Percentiles rank a stretch among this genome's conserved stretches.
phyloP scores from a whole-genome alignment of 1,140 invertebrate species.

The Heliconius eleuchia region DNA sequence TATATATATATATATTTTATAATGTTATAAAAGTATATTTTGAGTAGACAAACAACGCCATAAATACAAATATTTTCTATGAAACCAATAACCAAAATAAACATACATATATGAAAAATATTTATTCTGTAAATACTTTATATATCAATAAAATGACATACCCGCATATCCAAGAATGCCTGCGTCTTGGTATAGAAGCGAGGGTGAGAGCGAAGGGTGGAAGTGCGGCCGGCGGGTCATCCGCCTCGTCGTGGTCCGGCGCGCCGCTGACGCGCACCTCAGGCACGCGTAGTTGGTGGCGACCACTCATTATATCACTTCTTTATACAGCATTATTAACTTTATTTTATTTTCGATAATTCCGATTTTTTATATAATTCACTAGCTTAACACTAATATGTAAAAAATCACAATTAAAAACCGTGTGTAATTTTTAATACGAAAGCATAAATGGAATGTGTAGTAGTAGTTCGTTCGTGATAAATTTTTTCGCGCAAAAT shows the following conservation, averaged over 20 bases:
- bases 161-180: constrained; percentile 77
- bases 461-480: constrained; percentile 18
- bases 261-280: constrained; percentile 73
- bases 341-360: background rate
- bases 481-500: background rate
- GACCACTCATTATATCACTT: constrained; percentile 63
- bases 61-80: too few species aligned
- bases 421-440: background rate
- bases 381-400: background rate
- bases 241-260: constrained; percentile 55
- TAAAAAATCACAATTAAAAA: background rate
- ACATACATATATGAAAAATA: background rate
- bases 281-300: constrained; percentile 67
- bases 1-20: too few species aligned
- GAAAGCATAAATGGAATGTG: constrained; percentile 47
- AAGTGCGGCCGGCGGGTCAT: constrained; percentile 59
- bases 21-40: constrained; percentile 1
- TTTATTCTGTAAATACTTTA: background rate
- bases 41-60: too few species aligned
- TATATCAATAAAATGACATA: constrained; percentile 44
- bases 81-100: too few species aligned
- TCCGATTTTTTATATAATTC: background rate
- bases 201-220: constrained; percentile 72
- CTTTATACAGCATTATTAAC: constrained; percentile 28
- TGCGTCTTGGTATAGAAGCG: constrained; percentile 64